Evolutionary conservation across 2,113 vertebrate genomes (phyloP).

Genomic region (Microtus oregoni): DNA sequence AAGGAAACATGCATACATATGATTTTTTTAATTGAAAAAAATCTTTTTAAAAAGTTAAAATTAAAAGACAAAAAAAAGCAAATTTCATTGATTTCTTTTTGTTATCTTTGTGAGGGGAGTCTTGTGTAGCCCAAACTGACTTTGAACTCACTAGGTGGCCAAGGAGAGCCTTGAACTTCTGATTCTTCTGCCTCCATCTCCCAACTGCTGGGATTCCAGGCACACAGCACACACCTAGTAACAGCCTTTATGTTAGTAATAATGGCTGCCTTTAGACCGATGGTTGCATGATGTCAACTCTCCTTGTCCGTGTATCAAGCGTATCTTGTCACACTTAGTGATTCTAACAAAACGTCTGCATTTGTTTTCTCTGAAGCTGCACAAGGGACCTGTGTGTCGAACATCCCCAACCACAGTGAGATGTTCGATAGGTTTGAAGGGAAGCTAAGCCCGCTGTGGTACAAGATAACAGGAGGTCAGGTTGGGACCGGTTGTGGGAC

Average conservation of each 20-base stretch:
- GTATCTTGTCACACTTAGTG: constrained; percentile 33
- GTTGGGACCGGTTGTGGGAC: constrained; percentile 94
- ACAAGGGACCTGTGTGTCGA: constrained; percentile 95
- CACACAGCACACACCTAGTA: neutral
- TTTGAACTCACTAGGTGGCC: neutral
- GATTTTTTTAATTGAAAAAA: neutral
- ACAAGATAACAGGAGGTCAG: constrained; percentile 94
- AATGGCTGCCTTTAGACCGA: neutral
- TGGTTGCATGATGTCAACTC: neutral
- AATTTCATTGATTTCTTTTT: neutral
- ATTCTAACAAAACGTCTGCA: constrained; percentile 66
- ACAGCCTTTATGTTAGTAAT: neutral
- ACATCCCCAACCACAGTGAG: constrained; percentile 93
- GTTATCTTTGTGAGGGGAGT: neutral
- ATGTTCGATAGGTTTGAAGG: constrained; percentile 97
- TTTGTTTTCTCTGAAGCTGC: constrained; percentile 88
- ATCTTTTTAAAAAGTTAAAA: neutral
- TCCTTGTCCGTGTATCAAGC: neutral
- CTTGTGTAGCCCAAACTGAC: neutral
- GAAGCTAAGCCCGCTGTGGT: constrained; percentile 97
- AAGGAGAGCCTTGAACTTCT: neutral
- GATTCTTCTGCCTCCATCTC: neutral
- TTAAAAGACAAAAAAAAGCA: neutral
- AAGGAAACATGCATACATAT: neutral
- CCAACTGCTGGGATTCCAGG: neutral